These are phyloP conservation scores for Gallinago paraguaiae DNA, from an alignment of 2,113 vertebrate species.

Conservation along the genomic window DNA sequence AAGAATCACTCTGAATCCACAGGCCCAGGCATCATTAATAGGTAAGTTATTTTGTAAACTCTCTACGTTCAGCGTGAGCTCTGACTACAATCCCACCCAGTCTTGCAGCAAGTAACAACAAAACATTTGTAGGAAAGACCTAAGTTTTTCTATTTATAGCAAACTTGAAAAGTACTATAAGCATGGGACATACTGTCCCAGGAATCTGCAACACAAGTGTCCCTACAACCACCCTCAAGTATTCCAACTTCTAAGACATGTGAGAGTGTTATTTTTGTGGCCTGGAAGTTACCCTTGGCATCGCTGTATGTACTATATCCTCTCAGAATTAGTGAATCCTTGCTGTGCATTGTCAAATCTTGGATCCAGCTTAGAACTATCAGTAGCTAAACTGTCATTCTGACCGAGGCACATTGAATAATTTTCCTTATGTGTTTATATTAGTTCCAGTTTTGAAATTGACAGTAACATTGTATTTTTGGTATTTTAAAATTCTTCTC, in stretches of 20 bases:
- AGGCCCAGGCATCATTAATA: not conserved
- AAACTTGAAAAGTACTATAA: not conserved
- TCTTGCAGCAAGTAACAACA: not conserved
- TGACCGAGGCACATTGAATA: not conserved
- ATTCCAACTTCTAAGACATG: not conserved
- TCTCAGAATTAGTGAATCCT: not conserved
- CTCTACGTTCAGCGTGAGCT: not conserved
- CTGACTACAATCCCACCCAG: not conserved
- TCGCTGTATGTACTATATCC: rapidly evolving
- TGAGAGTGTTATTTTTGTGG: not conserved
- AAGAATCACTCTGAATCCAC: not conserved
- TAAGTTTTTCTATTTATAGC: not conserved
- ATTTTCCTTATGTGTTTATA: not conserved
- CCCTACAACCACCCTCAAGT: not conserved
- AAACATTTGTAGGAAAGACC: not conserved
- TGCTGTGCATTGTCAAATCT: not conserved
- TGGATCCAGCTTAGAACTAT: not conserved
- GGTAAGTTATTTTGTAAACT: not conserved
- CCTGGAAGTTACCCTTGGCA: not conserved
- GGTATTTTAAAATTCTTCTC: not conserved
- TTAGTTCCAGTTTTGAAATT: not conserved
- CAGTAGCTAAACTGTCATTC: not conserved
- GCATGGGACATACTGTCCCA: not conserved
- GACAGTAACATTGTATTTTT: not conserved
- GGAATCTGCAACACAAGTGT: not conserved